Evolutionary conservation across 2,888 invertebrate genomes (phyloP).

Genomic region (Tipula vernalis): DNA sequence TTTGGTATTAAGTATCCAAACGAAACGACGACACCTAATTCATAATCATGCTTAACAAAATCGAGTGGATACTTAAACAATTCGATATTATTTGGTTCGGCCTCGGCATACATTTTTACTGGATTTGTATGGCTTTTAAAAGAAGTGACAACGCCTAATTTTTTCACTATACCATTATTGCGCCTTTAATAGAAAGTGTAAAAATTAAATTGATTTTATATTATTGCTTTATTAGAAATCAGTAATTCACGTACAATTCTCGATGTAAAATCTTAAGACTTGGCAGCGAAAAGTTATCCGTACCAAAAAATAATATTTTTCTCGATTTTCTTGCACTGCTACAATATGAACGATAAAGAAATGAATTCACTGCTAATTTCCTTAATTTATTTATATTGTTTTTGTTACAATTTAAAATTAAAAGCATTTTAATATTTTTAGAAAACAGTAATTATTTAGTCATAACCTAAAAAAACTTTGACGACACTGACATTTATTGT

Average conservation of each 20-base stretch:
- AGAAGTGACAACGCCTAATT: conserved; percentile 60
- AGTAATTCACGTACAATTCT: conserved; percentile 44
- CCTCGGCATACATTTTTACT: conserved; percentile 54
- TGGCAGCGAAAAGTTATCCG: conserved; percentile 66
- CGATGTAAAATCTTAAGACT: conserved; percentile 56
- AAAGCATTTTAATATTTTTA: not conserved
- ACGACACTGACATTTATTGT: too few species aligned
- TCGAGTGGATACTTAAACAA: conserved; percentile 54
- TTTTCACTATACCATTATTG: conserved; percentile 18
- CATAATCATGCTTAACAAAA: conserved; percentile 42
- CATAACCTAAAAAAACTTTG: not conserved
- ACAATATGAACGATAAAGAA: not conserved
- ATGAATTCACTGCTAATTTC: not conserved
- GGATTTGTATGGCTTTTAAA: conserved; percentile 46
- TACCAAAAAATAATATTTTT: conserved; percentile 72
- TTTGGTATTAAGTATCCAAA: conserved; percentile 85
- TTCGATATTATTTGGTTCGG: conserved; percentile 39
- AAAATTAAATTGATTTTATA: not conserved
- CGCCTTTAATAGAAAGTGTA: not conserved
- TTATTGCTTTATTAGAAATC: not conserved
- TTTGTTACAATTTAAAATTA: not conserved
- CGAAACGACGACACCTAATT: conserved; percentile 83
- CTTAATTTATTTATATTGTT: not conserved
- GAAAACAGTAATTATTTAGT: not conserved
- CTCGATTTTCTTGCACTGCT: conserved; percentile 14